These are phyloP conservation scores for Equus przewalskii DNA, from an alignment of 2,113 vertebrate species.

Conservation along the genomic window DNA sequence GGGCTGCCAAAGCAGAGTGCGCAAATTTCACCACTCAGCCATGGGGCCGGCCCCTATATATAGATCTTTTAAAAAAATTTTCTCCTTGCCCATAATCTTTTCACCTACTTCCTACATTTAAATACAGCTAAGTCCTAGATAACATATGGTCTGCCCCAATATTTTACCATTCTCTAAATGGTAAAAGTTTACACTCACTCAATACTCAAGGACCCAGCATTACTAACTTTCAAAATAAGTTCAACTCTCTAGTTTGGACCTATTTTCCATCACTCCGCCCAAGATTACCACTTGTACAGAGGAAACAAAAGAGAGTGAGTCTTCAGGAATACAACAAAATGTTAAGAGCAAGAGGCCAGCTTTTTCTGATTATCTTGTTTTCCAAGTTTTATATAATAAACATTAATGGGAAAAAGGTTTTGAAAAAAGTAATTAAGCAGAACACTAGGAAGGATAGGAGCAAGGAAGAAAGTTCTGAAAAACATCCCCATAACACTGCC, in stretches of 20 bases:
- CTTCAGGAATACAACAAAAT: slow-evolving; percentile 22
- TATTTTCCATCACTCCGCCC: slow-evolving; percentile 16
- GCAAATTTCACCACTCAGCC: no score
- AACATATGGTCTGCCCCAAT: background rate
- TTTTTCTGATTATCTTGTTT: slow-evolving; percentile 29
- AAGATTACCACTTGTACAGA: slow-evolving; percentile 24
- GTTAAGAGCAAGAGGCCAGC: slow-evolving; percentile 35
- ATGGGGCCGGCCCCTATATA: no score
- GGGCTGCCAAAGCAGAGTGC: no score
- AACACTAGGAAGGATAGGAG: background rate
- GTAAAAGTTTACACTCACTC: slow-evolving; percentile 11
- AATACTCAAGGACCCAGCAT: background rate
- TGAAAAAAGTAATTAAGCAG: background rate
- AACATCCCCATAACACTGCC: background rate
- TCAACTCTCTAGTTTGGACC: background rate
- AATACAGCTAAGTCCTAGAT: background rate
- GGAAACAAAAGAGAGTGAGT: background rate
- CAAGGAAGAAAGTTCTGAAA: background rate
- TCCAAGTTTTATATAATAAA: slow-evolving; percentile 38
- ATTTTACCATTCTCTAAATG: background rate
- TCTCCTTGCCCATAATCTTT: background rate
- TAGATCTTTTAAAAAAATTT: background rate
- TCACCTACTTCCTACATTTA: slow-evolving; percentile 25
- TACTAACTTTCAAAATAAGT: slow-evolving; percentile 49
- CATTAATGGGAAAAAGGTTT: background rate